phyloP scores from a whole-genome alignment of 1,140 invertebrate genomes.

The Ruditapes philippinarum region DNA sequence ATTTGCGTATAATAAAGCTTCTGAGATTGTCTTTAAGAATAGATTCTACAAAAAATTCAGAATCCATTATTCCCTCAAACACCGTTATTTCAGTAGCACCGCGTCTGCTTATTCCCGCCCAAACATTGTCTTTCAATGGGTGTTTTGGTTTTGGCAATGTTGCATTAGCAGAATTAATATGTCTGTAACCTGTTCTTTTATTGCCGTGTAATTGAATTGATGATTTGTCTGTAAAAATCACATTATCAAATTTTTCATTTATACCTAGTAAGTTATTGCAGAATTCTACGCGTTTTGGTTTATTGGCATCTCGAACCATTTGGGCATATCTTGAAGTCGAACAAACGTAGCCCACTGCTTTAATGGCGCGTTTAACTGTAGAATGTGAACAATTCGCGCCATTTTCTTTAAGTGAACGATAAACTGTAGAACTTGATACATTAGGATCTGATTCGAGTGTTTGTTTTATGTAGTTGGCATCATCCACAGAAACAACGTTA shows the following conservation, averaged over 20 bases:
- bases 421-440: neutral
- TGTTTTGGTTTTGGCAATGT: conserved; percentile 1
- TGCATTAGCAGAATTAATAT: neutral
- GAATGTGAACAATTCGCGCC: neutral
- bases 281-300: neutral
- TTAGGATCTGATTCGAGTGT: too few species aligned
- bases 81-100: neutral
- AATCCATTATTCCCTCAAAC: conserved; percentile 48
- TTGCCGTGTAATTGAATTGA: neutral
- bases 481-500: too few species aligned
- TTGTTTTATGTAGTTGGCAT: too few species aligned
- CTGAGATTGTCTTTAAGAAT: neutral
- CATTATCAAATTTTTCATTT: neutral
- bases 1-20: neutral
- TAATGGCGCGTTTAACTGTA: neutral
- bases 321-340: neutral
- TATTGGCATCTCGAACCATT: conserved; percentile 8
- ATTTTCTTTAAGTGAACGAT: neutral
- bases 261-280: neutral
- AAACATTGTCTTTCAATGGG: conserved; percentile 1
- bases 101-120: conserved; percentile 9
- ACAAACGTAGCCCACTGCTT: neutral
- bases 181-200: neutral
- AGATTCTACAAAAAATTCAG: neutral
- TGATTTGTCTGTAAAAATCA: neutral